Conservation (phyloP, 2,888 invertebrate genomes). For the Mellilla xanthometata region DNA sequence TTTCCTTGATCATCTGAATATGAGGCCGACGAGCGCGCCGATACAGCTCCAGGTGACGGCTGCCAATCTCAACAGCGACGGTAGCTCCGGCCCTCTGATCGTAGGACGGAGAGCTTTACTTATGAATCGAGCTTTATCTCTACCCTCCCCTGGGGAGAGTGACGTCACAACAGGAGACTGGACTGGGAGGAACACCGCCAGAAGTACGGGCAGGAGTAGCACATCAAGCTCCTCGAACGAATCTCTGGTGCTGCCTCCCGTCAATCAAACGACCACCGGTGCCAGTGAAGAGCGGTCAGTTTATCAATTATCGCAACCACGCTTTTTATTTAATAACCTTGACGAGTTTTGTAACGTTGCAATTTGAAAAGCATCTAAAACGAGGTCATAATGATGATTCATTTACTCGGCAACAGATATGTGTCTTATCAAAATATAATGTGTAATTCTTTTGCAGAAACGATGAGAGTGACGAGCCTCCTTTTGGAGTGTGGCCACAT, state of each 20-base stretch:
- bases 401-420: conserved; percentile 13
- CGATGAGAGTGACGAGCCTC: conserved; percentile 71
- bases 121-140: conserved; percentile 69
- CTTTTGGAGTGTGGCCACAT: conserved; percentile 75
- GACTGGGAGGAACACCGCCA: conserved; percentile 62
- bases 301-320: conserved; percentile 8
- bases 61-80: conserved; percentile 68
- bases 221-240: conserved; percentile 72
- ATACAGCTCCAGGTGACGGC: conserved; percentile 75
- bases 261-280: conserved; percentile 47
- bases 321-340: conserved; percentile 28
- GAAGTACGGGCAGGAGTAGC: conserved; percentile 62
- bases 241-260: conserved; percentile 55
- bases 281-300: conserved; percentile 68
- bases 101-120: conserved; percentile 68
- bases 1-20: conserved; percentile 71
- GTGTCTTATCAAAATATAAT: no score
- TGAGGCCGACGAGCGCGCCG: conserved; percentile 73
- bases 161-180: conserved; percentile 65
- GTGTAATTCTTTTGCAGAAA: conserved; percentile 46
- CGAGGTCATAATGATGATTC: conserved; percentile 45
- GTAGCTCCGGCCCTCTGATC: conserved; percentile 68
- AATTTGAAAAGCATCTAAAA: conserved; percentile 29
- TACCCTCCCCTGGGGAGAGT: conserved; percentile 72
- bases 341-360: conserved; percentile 27